These are phyloP conservation scores for Syngnathus rostellatus DNA, from an alignment of 2,797 vertebrate species.

Conservation along the genomic window DNA sequence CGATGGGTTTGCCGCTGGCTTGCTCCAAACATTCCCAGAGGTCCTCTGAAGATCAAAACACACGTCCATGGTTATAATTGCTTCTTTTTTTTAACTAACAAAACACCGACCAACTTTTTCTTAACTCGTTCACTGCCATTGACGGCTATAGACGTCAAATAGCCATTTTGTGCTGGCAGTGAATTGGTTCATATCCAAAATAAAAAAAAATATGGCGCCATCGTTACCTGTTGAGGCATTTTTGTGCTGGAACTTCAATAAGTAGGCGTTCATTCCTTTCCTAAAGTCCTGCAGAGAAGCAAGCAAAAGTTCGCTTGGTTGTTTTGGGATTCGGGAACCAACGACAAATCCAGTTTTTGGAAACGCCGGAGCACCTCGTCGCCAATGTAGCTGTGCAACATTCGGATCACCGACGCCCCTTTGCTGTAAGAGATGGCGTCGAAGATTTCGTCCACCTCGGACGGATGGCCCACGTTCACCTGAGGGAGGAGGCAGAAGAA, in stretches of 20 bases:
- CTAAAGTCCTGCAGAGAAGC: slow-evolving; percentile 81
- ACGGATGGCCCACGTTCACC: slow-evolving; percentile 95
- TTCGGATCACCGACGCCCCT: slow-evolving; percentile 96
- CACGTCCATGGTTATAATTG: too few species aligned
- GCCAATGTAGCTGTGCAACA: slow-evolving; percentile 96
- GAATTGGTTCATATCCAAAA: too few species aligned
- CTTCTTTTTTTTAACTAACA: too few species aligned
- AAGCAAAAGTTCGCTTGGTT: neutral
- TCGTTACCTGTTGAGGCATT: slow-evolving; percentile 91
- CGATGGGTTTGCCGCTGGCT: slow-evolving; percentile 92
- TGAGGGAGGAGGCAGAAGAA: slow-evolving; percentile 37
- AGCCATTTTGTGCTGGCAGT: too few species aligned
- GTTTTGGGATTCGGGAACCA: neutral
- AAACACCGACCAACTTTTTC: too few species aligned
- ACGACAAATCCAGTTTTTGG: neutral
- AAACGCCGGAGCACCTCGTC: slow-evolving; percentile 76
- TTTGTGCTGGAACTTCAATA: slow-evolving; percentile 94
- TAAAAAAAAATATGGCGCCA: too few species aligned
- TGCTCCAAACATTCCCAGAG: slow-evolving; percentile 95
- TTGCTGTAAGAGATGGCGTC: slow-evolving; percentile 99
- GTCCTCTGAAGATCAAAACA: slow-evolving; percentile 75
- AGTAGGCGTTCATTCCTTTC: slow-evolving; percentile 96
- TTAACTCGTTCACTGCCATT: too few species aligned
- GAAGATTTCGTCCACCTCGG: slow-evolving; percentile 99
- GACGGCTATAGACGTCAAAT: too few species aligned